Conservation (phyloP, 2,113 vertebrate species). For the Chaetura pelagica region DNA sequence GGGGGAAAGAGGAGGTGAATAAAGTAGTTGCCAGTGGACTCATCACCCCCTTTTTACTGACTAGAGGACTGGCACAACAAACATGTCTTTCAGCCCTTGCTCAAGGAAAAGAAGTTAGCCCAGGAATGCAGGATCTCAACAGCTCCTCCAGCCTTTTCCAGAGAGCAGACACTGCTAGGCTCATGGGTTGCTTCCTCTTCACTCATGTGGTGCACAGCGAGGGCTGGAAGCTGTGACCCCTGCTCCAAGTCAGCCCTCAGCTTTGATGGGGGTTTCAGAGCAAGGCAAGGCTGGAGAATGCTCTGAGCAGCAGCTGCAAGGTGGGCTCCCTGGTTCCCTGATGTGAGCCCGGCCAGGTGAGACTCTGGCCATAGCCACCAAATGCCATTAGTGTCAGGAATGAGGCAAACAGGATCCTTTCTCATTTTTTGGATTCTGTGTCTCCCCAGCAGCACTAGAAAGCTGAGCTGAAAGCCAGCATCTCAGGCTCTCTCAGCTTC, state of each 20-base stretch:
- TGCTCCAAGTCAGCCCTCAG: neutral
- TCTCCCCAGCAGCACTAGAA: neutral
- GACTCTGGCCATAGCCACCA: neutral
- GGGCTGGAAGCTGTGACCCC: neutral
- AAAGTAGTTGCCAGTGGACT: neutral
- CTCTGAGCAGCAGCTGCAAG: too few relatives aligned
- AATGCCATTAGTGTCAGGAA: neutral
- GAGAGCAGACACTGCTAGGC: neutral
- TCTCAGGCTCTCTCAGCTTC: neutral
- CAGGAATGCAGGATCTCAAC: neutral
- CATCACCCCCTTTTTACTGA: neutral
- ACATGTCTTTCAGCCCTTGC: neutral
- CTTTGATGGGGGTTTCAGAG: neutral
- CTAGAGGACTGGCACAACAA: neutral
- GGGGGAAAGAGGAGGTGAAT: neutral
- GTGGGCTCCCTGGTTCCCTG: neutral
- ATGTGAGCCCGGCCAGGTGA: neutral
- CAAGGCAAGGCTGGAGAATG: too few relatives aligned
- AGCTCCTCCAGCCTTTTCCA: neutral
- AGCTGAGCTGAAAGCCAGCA: neutral
- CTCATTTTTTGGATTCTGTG: neutral
- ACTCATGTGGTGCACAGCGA: neutral
- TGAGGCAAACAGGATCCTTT: neutral
- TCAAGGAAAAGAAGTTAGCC: neutral
- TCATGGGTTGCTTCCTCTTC: neutral